Evolutionary conservation across 2,888 invertebrate genomes (phyloP).

Genomic region (Sipha maydis): DNA sequence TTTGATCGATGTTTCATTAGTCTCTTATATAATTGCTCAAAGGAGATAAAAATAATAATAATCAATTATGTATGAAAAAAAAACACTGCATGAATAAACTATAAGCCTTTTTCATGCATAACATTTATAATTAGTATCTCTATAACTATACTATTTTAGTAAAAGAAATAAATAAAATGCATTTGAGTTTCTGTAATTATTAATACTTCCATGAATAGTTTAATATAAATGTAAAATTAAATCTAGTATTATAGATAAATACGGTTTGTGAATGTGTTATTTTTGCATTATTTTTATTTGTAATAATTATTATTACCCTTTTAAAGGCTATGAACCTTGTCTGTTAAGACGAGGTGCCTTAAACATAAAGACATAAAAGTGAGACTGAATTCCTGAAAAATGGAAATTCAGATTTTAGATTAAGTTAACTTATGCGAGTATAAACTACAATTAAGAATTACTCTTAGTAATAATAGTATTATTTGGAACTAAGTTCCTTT

Average conservation of each 20-base stretch:
- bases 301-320: conserved; percentile 56
- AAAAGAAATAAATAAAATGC: background rate
- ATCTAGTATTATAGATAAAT: background rate
- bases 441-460: background rate
- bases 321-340: conserved; percentile 50
- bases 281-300: conserved; percentile 49
- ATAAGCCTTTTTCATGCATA: background rate
- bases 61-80: background rate
- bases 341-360: conserved; percentile 17
- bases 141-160: background rate
- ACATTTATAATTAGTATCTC: background rate
- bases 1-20: background rate
- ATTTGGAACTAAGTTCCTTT: background rate
- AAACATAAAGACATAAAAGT: conserved; percentile 52
- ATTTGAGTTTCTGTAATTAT: background rate
- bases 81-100: background rate
- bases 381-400: conserved; percentile 38
- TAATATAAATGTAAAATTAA: background rate
- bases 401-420: conserved; percentile 46
- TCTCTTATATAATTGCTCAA: conserved; percentile 3
- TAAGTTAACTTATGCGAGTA: conserved; percentile 6
- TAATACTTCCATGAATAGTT: too few relatives aligned
- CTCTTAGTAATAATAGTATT: background rate
- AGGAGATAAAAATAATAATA: background rate
- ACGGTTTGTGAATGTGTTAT: conserved; percentile 36